Base-by-base conservation (phyloP, 2,888 invertebrate species). In the Athalia cordata region DNA sequence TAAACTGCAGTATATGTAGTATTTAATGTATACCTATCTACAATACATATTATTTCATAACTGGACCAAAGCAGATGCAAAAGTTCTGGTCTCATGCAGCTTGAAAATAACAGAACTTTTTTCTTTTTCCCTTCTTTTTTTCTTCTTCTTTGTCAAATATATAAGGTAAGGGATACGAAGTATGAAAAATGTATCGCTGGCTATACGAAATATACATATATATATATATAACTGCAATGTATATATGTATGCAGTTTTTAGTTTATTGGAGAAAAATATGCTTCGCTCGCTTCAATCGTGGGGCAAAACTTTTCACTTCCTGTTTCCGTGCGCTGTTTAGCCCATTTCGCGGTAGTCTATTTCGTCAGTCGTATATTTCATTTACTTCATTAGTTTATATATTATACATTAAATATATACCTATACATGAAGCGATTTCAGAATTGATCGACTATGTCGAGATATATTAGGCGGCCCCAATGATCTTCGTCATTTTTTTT, bases 261-360 rank as follows among this genome's bases (percentile, higher is more conserved):
- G 68, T 68, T 52, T 68, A 55, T 68, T 68, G n/a, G 68, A 29
- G 29, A 68, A 68, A 72, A 72, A 59, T 72, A 72, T 72, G 15
- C 72, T 72, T 47, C 57, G 59, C 59, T 72, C 45, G 62, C 59
- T 72, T 57, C 57, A 72, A 72, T 59, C 72, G 72, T 13, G 6
- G 4, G 45, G 13, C 47, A 8, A 72, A 72, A 72, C 47, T 72
- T 72, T 72, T 9, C 72, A 72, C 72, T 72, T 72, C 72, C 72
- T 72, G 72, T 72, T 72, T 72, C 72, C 59, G 45, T 29, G 13
- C 59, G 13, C 43, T 47, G 43, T 45, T 45, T 13, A 13, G 59
- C 52, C 45, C 57, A 13, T 47, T 52, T 13, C 45, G 47, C 57
- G 29, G n/a, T 59, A 47, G 59, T 72, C 47, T 72, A 45, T 59